Conservation (phyloP, 1,140 invertebrate genomes). For the Drosophila trapezifrons region DNA sequence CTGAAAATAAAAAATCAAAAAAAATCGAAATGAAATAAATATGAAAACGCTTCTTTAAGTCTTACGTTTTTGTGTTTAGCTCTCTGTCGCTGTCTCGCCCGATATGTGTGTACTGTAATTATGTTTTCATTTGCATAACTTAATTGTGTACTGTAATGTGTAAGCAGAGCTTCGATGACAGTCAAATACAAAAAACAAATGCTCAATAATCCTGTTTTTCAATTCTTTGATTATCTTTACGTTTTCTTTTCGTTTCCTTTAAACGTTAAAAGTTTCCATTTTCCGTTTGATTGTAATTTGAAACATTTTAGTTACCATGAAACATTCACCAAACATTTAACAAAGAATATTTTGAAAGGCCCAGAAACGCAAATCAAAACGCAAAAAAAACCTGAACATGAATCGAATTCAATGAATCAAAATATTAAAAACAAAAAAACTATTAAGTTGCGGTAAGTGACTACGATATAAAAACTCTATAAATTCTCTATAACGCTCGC, state of each 20-base stretch:
- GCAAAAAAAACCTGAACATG: slow-evolving; percentile 27
- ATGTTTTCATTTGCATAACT: slow-evolving; percentile 61
- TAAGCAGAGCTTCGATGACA: slow-evolving; percentile 82
- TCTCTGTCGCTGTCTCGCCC: slow-evolving; percentile 63
- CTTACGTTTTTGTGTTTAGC: slow-evolving; percentile 58
- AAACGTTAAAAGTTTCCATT: background rate
- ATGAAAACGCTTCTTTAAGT: slow-evolving; percentile 42
- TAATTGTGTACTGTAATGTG: slow-evolving; percentile 79
- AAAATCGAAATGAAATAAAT: slow-evolving; percentile 2
- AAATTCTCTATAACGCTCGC: slow-evolving; percentile 55
- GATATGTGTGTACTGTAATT: slow-evolving; percentile 64
- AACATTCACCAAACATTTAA: slow-evolving; percentile 55
- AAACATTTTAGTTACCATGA: slow-evolving; percentile 40
- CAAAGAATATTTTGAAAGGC: slow-evolving; percentile 68
- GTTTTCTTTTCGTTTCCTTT: slow-evolving; percentile 4
- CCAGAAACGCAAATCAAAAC: slow-evolving; percentile 37
- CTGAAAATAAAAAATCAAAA: background rate
- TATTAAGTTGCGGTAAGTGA: slow-evolving; percentile 74
- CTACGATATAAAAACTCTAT: slow-evolving; percentile 57
- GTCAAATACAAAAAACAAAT: slow-evolving; percentile 73
- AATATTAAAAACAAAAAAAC: slow-evolving; percentile 34
- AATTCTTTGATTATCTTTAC: slow-evolving; percentile 24
- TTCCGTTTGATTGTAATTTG: slow-evolving; percentile 15
- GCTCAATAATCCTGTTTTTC: slow-evolving; percentile 50
- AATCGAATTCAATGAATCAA: slow-evolving; percentile 59